Evolutionary conservation across 2,113 vertebrate genomes (phyloP).

Genomic region (Parus major): DNA sequence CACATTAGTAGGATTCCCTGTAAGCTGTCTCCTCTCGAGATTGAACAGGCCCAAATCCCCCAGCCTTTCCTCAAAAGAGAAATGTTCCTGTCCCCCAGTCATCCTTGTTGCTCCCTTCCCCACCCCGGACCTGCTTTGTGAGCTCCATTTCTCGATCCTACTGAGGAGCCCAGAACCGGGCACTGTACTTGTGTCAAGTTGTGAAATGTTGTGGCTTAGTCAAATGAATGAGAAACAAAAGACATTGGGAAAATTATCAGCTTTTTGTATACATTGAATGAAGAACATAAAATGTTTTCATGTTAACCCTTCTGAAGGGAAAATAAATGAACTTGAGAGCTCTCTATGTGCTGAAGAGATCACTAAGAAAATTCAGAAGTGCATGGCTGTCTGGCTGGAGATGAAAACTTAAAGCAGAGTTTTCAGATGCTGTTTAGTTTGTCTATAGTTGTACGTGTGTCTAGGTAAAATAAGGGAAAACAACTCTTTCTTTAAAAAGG

Average conservation of each 20-base stretch:
- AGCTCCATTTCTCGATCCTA: not conserved
- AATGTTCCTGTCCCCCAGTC: not conserved
- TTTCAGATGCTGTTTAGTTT: not conserved
- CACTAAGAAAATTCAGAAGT: fast-evolving
- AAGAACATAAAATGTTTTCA: fast-evolving
- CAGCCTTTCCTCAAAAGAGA: not conserved
- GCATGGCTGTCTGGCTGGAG: fast-evolving
- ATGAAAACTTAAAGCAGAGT: not conserved
- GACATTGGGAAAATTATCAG: fast-evolving
- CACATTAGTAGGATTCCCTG: not conserved
- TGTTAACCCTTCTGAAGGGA: not conserved
- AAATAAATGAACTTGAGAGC: not conserved
- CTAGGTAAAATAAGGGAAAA: not conserved
- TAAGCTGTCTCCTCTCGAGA: fast-evolving
- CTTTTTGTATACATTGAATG: fast-evolving
- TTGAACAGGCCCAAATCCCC: not conserved
- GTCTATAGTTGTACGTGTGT: not conserved
- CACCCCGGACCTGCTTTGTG: fast-evolving
- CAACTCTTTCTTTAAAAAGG: not conserved
- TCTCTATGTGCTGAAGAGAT: fast-evolving
- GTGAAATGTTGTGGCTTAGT: not conserved
- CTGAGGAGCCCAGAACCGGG: not conserved
- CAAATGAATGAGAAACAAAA: too few species aligned
- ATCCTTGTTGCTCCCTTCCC: not conserved
- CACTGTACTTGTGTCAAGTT: not conserved